Evolutionary conservation across 2,113 vertebrate species (phyloP), one percentile per base, ranked within the genome.

Genomic region (Oreocharis arfaki): DNA sequence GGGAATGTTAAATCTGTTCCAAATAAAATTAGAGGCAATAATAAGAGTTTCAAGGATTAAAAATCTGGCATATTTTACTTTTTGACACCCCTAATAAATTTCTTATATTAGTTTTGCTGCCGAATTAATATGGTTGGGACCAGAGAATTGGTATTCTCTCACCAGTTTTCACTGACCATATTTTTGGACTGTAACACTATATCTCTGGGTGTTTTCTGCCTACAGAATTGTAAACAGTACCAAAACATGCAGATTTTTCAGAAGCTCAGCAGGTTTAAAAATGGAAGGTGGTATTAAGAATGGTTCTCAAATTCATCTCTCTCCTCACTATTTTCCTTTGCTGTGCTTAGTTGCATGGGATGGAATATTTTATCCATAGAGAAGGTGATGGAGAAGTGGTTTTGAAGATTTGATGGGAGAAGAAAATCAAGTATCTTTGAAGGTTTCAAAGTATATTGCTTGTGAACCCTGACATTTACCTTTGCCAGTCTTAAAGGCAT

Each of bases 151-250:
- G 13, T 89, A 35, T 93, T 84, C 91, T 91, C 59, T 64, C 35
- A 53, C 23, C 8, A 64, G 9, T n/a, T 81, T 30, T 44, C 32
- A 80, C 1, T 63, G 44, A 68, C 28, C 20, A 12, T 44, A 30
- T 50, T 68, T 79, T 79, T 3, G 3, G 33, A 52, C 11, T 33
- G 5, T 21, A 50, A 42, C 3, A 17, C 10, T 27, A 0, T 16
- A 35, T 50, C 15, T 42, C 32, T 42, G 7, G 16, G 24, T 57
- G 9, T 50, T 86, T 88, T 65, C 33, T 26, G 59, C 11, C 10
- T 76, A 19, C 12, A 35, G 47, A 64, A 49, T 21, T 55, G 7
- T 67, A 56, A 77, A 50, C 30, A 82, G 3, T 23, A 33, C n/a
- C 22, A 47, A 74, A 74, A 69, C 16, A n/a, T 52, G 7, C 6